Percentiles rank a stretch among this genome's conserved stretches.
phyloP scores from a whole-genome alignment of 92 coral and sea anemone genomes.

The Blastomussa wellsi region DNA sequence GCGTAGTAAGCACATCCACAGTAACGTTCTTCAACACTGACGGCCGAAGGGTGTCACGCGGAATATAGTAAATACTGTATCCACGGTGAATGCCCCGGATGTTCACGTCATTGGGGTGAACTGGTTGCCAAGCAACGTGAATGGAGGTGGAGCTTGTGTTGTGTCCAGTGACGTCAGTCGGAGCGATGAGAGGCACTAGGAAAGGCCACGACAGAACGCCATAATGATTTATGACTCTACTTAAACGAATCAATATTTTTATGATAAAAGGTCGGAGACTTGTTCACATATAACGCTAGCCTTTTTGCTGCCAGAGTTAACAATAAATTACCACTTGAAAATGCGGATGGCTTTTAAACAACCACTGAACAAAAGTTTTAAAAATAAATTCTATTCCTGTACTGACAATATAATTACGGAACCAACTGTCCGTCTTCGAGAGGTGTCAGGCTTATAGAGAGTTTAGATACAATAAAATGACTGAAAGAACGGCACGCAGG shows the following conservation, averaged over 20 bases:
- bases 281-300: too few relatives aligned
- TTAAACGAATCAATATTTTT: neutral
- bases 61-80: conserved; percentile 23
- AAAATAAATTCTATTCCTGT: too few relatives aligned
- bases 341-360: too few relatives aligned
- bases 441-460: too few relatives aligned
- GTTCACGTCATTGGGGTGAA: conserved; percentile 19
- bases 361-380: too few relatives aligned
- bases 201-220: neutral
- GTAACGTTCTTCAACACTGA: neutral
- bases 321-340: too few relatives aligned
- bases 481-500: too few relatives aligned
- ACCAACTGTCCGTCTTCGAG: too few relatives aligned
- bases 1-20: conserved; percentile 25
- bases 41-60: conserved; percentile 8
- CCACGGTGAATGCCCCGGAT: conserved; percentile 53
- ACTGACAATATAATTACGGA: too few relatives aligned
- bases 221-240: neutral
- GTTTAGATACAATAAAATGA: too few relatives aligned
- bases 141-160: conserved; percentile 50
- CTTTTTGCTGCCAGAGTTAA: too few relatives aligned
- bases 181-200: conserved; percentile 54
- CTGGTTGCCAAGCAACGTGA: conserved; percentile 45
- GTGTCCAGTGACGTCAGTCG: conserved; percentile 27
- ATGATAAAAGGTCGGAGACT: too few relatives aligned